A percentile compares a stretch with the other conserved stretches of the same genome.
phyloP scores from a whole-genome alignment of 2,888 invertebrate species.

The Macroteleia sp. region DNA sequence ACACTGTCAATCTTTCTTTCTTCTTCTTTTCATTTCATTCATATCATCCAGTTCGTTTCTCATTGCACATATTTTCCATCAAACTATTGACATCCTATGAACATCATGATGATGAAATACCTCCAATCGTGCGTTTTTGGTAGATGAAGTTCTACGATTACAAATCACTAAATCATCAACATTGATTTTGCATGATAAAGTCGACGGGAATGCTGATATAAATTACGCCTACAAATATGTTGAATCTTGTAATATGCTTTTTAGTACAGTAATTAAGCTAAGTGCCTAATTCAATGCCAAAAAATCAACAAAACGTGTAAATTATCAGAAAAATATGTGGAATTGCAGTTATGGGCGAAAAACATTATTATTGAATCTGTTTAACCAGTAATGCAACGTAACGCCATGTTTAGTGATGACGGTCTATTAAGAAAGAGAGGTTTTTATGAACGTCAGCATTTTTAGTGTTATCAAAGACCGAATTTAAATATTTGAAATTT shows the following conservation, averaged over 20 bases:
- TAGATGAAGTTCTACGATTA: slow-evolving; percentile 43
- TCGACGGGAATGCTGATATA: slow-evolving; percentile 7
- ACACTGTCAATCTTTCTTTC: slow-evolving; percentile 68
- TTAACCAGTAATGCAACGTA: too few species aligned
- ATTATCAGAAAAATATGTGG: too few species aligned
- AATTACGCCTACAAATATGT: slow-evolving; percentile 14
- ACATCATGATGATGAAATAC: slow-evolving; percentile 63
- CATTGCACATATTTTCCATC: slow-evolving; percentile 60
- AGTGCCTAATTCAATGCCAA: too few species aligned
- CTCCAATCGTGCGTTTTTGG: slow-evolving; percentile 47
- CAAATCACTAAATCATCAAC: slow-evolving; percentile 51
- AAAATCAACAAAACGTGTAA: too few species aligned
- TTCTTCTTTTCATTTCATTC: slow-evolving; percentile 58
- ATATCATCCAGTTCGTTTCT: slow-evolving; percentile 47
- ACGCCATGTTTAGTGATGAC: too few species aligned
- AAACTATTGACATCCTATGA: slow-evolving; percentile 60
- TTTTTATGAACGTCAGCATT: too few species aligned
- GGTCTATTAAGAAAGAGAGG: too few species aligned
- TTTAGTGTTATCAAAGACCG: too few species aligned
- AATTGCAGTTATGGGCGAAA: too few species aligned
- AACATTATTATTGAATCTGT: too few species aligned
- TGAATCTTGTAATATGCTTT: not conserved
- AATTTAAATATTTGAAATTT: too few species aligned
- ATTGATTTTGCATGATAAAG: slow-evolving; percentile 21
- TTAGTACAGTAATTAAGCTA: too few species aligned